Evolutionary conservation across 2,888 invertebrate genomes (phyloP), one percentile per base, ranked within the genome.

Genomic region (Anthrax anthrax): DNA sequence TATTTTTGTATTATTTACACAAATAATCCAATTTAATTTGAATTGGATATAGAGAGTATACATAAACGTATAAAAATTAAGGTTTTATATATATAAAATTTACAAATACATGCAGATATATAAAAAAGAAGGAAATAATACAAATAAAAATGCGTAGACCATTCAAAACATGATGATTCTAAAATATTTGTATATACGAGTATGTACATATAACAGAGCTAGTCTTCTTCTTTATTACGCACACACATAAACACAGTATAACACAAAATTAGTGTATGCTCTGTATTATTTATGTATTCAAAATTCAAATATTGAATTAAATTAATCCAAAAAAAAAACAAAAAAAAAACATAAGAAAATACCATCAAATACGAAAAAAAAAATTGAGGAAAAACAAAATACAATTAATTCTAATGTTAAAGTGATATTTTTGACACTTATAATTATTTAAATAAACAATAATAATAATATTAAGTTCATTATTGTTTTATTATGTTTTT

Each of bases 11-110:
- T 42, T 43, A 44, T 50, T 50, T 50, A 46, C 47, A 50, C 47
- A 48, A 46, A 50, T 50, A 50, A 50, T 50, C 47, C 50, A 46
- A 50, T 50, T 50, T 46, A 41, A 45, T 48, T 32, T 32, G 29
- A 32, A 32, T 12, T 32, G 9, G 29, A 29, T 10, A 10, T 29
- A 12, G 3, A 29, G 8, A 12, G 3, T 32, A 12, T 8, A 32
- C 12, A 32, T 32, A 12, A 1, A 12, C 1, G 6, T 2, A 32
- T 12, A 5, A 12, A 5, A 27, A 27, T 8, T 27, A 27, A 8
- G 23, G 5, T 8, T 2, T 8, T 27, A 27, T 27, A 27, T 27
- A 27, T 27, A 27, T 9, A 27, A 27, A 27, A 27, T 27, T n/a
- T n/a, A n/a, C n/a, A n/a, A n/a, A n/a, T n/a, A n/a, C n/a, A n/a